These are phyloP conservation scores for Trichosurus vulpecula DNA, from an alignment of 2,797 vertebrate genomes.

Conservation along the genomic window DNA sequence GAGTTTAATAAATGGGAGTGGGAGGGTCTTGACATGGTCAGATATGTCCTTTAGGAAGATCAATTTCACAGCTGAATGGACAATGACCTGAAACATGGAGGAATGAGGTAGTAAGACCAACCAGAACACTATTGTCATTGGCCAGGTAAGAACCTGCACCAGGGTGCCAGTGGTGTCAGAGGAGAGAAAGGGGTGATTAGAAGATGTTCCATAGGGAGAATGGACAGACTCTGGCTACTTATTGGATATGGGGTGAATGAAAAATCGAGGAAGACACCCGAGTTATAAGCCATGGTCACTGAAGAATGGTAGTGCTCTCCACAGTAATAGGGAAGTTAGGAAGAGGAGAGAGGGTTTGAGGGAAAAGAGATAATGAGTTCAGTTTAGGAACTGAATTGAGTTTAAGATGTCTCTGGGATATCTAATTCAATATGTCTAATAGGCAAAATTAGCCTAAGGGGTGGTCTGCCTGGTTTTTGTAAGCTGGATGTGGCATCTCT, in stretches of 20 bases:
- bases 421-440: background rate
- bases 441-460: background rate
- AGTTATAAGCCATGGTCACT: background rate
- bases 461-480: background rate
- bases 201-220: background rate
- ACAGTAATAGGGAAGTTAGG: background rate
- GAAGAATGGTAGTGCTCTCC: background rate
- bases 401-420: background rate
- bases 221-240: background rate
- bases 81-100: background rate
- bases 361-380: background rate
- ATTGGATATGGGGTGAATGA: background rate
- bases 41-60: background rate
- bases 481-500: background rate
- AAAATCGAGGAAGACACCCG: background rate
- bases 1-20: background rate
- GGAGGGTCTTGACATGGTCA: background rate
- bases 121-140: background rate
- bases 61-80: background rate
- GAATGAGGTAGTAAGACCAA: background rate
- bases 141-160: background rate
- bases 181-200: background rate
- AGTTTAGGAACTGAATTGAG: background rate
- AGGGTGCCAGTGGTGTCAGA: background rate
- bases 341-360: background rate